Evolutionary conservation across 2,797 vertebrate genomes (phyloP).

Genomic region (Rhinoraja longicauda): DNA sequence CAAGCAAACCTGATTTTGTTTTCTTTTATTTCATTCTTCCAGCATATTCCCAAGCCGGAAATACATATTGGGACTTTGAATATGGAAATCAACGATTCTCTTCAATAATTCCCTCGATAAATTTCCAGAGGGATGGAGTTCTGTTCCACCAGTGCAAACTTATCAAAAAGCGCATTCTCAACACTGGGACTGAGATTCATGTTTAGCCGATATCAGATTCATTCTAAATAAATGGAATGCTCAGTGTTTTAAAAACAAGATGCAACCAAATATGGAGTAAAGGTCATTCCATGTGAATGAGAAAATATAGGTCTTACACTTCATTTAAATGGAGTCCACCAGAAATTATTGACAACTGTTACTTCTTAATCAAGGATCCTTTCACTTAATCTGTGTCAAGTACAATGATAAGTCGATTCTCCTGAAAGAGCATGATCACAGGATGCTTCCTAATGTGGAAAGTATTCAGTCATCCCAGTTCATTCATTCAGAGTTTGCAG

Average conservation of each 20-base stretch:
- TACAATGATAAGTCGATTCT: background rate
- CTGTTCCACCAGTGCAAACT: background rate
- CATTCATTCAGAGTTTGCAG: background rate
- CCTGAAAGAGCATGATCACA: too few species aligned
- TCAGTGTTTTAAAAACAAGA: background rate
- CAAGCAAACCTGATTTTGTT: background rate
- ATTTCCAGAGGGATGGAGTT: background rate
- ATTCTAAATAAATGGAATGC: background rate
- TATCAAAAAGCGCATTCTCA: background rate
- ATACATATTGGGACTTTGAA: background rate
- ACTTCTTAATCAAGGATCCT: background rate
- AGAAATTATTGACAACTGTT: slow-evolving; percentile 18
- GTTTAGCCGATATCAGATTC: background rate
- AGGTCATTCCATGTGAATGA: background rate
- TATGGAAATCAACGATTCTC: background rate
- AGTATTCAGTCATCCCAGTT: background rate
- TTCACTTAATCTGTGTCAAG: background rate
- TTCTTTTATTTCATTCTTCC: background rate
- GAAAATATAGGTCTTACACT: background rate
- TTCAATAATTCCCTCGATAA: background rate
- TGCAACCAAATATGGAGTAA: background rate
- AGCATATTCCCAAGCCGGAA: background rate
- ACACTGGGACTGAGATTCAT: background rate
- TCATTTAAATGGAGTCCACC: background rate
- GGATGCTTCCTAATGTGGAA: background rate